Evolutionary conservation across 2,797 vertebrate genomes (phyloP), one percentile per base, ranked within the genome.

Genomic region (Mustela erminea): DNA sequence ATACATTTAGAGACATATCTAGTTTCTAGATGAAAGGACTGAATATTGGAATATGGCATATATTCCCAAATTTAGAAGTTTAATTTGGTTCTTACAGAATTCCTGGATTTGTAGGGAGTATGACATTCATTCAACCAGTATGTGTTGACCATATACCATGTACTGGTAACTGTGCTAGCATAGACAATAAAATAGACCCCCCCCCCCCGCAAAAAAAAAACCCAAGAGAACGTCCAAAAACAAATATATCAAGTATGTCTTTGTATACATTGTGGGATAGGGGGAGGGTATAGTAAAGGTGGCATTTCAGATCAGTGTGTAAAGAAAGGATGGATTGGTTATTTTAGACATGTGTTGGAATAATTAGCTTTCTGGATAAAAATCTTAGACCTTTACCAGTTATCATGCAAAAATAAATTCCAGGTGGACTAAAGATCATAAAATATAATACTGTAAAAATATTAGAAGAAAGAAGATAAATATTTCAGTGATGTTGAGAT

Each of bases 361-460:
- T 93, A 58, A 46, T 80, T 80, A 54, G 5, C 29, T 70, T 29
- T 92, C 70, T 14, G 5, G 29, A 32, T 83, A 72, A 80, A 89
- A 72, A 80, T 77, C 54, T 86, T 90, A 15, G 29, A 56, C 20
- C 9, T 90, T 93, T 77, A 49, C 80, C 20, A 68, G 12, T 25
- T 89, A 75, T 56, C 11, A 41, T 80, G 38, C n/a, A 78, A 64
- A 83, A 70, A 46, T 77, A 78, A 85, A 74, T 87, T 68, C 8
- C 77, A 80, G 54, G n/a, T 87, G 15, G 62, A 75, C 74, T 89
- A 85, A 74, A 81, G 29, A 89, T 66, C 27, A 60, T 85, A 81
- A 92, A 89, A 78, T 78, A 87, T 25, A 81, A 60, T 83, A 18
- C 52, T 93, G 56, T 72, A 81, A 89, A 96, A 87, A 68, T 25